A percentile compares a stretch with the other conserved stretches of the same genome.
Conservation (phyloP, 1,140 invertebrate species). For the Platorchestia sp. region DNA sequence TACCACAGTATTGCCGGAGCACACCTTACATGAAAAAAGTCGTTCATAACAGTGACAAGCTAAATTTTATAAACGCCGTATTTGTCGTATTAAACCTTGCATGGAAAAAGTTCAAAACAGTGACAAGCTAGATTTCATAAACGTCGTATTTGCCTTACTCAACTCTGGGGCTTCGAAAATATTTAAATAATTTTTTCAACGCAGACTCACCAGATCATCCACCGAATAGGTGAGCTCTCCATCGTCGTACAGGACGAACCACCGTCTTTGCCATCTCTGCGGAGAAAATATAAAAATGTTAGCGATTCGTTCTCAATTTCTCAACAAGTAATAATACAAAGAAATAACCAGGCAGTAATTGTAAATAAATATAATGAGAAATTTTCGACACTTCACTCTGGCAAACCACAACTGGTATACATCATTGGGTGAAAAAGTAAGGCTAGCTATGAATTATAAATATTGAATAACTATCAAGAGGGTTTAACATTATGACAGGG, state of each 20-base stretch:
- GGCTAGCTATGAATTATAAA: background rate
- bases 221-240: conserved; percentile 95
- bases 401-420: background rate
- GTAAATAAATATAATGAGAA: background rate
- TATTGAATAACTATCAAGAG: too few species aligned
- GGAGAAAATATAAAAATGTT: conserved; percentile 71
- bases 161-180: background rate
- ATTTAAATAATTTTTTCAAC: background rate
- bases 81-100: background rate
- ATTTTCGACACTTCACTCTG: too few species aligned
- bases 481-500: too few species aligned
- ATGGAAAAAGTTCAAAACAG: background rate
- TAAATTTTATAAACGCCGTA: too few species aligned
- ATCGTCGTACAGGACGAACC: conserved; percentile 98
- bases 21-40: background rate
- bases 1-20: background rate
- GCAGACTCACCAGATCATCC: conserved; percentile 94
- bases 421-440: background rate
- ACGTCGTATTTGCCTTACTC: too few species aligned
- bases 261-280: conserved; percentile 96
- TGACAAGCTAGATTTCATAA: too few species aligned
- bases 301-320: background rate
- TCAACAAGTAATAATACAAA: background rate
- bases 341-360: background rate
- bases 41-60: background rate